Percentiles rank a stretch among this genome's conserved stretches.
Conservation (phyloP, 2,113 vertebrate genomes). For the Phocoena phocoena region DNA sequence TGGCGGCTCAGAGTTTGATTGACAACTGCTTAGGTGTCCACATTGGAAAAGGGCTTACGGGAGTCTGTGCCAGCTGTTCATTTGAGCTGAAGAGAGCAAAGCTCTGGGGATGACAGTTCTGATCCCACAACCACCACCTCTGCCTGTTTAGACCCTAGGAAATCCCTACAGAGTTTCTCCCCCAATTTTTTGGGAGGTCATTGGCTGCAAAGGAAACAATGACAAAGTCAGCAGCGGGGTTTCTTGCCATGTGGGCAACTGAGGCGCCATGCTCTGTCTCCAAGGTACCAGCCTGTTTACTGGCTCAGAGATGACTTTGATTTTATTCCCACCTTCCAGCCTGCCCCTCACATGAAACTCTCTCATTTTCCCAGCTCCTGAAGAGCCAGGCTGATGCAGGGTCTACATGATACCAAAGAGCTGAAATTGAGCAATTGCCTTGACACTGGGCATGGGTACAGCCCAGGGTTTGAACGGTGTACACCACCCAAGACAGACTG, state of each 20-base stretch:
- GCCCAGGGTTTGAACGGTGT: fast-evolving
- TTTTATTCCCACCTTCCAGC: neutral
- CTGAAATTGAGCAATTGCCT: neutral
- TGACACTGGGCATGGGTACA: fast-evolving
- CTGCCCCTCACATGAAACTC: neutral
- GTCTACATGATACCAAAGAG: neutral
- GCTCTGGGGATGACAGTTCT: neutral
- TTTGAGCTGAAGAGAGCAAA: neutral
- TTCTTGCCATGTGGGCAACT: neutral
- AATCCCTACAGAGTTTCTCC: neutral
- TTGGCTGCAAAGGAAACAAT: neutral
- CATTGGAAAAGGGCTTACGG: fast-evolving
- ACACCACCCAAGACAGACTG: neutral
- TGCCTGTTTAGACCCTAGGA: neutral
- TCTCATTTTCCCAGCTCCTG: neutral
- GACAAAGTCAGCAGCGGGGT: neutral
- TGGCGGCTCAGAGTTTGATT: neutral
- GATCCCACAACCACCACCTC: neutral
- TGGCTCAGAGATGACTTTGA: neutral
- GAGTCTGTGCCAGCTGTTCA: fast-evolving
- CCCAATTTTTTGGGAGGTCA: neutral
- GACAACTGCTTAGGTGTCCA: neutral
- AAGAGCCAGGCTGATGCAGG: neutral
- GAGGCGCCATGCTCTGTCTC: neutral
- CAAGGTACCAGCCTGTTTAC: neutral